Evolutionary conservation across 64 coral and sea anemone genomes (phyloP).

Genomic region (Dendronephthya gigantea): DNA sequence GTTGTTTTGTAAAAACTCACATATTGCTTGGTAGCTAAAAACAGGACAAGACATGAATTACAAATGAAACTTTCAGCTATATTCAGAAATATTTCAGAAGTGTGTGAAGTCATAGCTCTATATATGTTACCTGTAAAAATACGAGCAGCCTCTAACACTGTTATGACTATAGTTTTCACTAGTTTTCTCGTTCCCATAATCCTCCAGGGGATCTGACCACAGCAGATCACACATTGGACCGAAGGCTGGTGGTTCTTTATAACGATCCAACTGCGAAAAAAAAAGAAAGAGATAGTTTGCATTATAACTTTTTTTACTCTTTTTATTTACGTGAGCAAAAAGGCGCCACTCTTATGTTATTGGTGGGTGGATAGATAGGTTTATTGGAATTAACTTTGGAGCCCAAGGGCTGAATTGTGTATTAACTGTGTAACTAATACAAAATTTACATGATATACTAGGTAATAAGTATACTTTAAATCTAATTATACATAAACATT

Average conservation of each 20-base stretch:
- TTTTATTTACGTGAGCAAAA: too few species aligned
- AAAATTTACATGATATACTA: too few species aligned
- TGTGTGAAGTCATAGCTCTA: background rate
- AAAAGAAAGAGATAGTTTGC: background rate
- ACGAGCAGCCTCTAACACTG: constrained; percentile 93
- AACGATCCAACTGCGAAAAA: constrained; percentile 72
- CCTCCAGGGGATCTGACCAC: constrained; percentile 96
- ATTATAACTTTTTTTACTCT: too few species aligned
- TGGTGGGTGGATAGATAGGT: too few species aligned
- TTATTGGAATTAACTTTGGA: too few species aligned
- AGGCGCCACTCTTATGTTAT: too few species aligned
- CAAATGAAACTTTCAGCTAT: background rate
- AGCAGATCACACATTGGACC: constrained; percentile 96
- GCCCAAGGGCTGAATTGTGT: too few species aligned
- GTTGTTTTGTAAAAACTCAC: constrained; percentile 96
- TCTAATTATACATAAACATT: too few species aligned
- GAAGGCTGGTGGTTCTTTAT: constrained; percentile 96
- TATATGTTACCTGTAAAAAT: constrained; percentile 78
- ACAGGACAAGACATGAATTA: background rate
- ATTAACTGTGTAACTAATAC: too few species aligned
- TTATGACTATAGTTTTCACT: constrained; percentile 92
- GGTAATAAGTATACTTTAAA: too few species aligned
- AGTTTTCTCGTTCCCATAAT: constrained; percentile 97
- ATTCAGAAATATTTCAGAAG: background rate
- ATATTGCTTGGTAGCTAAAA: constrained; percentile 80